Base-by-base conservation (phyloP, 2,113 vertebrate species). In the Oreamnos americanus region DNA sequence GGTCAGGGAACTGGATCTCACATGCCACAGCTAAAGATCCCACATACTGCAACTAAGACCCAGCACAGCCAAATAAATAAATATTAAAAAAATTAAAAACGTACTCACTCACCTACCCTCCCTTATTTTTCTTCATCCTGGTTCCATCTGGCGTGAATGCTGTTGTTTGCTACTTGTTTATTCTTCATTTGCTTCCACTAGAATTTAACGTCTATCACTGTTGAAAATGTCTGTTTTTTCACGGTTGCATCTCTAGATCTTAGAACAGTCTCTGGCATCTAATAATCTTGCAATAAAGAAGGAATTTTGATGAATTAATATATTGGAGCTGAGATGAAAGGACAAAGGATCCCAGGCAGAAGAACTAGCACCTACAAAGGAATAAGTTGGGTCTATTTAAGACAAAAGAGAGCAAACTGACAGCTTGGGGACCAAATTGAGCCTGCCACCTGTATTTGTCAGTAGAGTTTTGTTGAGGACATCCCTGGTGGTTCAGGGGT, bases 301-400 rank as follows among this genome's bases (percentile, higher is more conserved):
- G 55, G 23, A 67, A 55, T 78, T 94, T 92, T 81, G 90, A 91
- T 79, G 47, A 83, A 93, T 97, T 87, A 64, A 85, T 71, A 74
- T 92, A 87, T 85, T 90, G 90, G 55, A 79, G 14, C 15, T 91
- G n/a, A 33, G 21, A 82, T 11, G 26, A 87, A 87, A 71, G 39
- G 57, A 79, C 36, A 86, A 71, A 89, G 47, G 25, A 25, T 33
- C n/a, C 1, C 9, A 76, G 43, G n/a, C 64, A 96, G 39, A 90
- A 79, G 45, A 76, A 64, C 1, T 4, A 55, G 2, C 36, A 93
- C 6, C 47, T 83, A 57, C 13, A n/a, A 43, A 82, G 21, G 11
- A 94, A 60, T 16, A 91, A 30, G 87, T 33, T 83, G 94, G 36
- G 17, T 84, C 39, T 76, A 6, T 76, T 43, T 82, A 53, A 82